These are phyloP conservation scores for Silurus asotus DNA, from an alignment of 2,113 vertebrate species.

Conservation along the genomic window DNA sequence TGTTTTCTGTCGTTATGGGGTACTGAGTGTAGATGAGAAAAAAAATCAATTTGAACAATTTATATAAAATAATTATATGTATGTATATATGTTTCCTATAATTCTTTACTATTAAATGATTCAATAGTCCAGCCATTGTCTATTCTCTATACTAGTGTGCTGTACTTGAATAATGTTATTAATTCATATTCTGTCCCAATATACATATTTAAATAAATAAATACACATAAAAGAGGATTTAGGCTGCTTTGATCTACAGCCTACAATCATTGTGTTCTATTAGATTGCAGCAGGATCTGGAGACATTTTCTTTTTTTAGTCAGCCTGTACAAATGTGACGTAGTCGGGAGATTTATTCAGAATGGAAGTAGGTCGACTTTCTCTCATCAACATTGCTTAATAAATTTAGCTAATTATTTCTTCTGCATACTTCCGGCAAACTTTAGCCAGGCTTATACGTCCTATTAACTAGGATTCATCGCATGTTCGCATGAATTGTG, in stretches of 20 bases:
- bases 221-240: background rate
- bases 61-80: no score
- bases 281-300: background rate
- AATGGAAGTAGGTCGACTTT: conserved; percentile 32
- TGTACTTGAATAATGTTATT: background rate
- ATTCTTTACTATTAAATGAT: background rate
- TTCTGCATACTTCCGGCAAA: background rate
- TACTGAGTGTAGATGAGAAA: no score
- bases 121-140: background rate
- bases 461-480: background rate
- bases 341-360: background rate
- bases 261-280: background rate
- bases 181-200: no score
- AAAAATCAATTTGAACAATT: no score
- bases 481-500: background rate
- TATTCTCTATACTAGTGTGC: background rate
- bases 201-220: background rate
- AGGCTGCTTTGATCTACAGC: background rate
- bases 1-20: no score
- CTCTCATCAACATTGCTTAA: conserved; percentile 1
- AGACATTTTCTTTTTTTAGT: background rate
- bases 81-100: no score
- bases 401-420: background rate
- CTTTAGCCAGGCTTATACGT: background rate
- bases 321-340: background rate